phyloP scores from a whole-genome alignment of 2,888 invertebrate genomes.

The Temnothorax unifasciatus region DNA sequence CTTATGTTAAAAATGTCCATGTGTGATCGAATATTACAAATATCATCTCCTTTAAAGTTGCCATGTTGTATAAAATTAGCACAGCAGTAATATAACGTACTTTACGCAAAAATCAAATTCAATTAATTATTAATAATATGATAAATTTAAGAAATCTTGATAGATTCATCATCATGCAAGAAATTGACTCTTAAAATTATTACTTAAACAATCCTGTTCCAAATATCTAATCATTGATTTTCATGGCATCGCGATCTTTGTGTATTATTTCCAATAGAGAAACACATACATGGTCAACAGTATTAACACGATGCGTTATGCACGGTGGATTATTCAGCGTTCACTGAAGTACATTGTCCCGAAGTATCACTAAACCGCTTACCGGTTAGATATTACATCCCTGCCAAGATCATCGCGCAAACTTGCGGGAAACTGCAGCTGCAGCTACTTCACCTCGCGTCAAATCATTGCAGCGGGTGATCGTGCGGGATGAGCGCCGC shows the following conservation, averaged over 20 bases:
- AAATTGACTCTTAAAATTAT: background rate
- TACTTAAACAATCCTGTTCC: background rate
- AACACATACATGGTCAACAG: constrained; percentile 58
- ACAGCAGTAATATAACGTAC: background rate
- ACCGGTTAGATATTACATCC: constrained; percentile 72
- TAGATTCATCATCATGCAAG: background rate
- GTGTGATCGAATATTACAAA: constrained; percentile 15
- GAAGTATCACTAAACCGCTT: constrained; percentile 67
- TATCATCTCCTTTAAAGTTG: background rate
- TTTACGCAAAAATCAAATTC: background rate
- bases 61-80: background rate
- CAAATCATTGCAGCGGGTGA: constrained; percentile 54
- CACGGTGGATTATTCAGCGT: constrained; percentile 68
- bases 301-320: constrained; percentile 64
- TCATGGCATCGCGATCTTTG: constrained; percentile 21
- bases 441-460: constrained; percentile 61
- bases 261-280: constrained; percentile 55
- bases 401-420: constrained; percentile 74
- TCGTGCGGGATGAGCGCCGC: constrained; percentile 28
- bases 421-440: constrained; percentile 70
- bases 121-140: background rate
- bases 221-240: background rate
- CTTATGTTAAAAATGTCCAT: background rate
- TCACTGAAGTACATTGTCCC: constrained; percentile 61
- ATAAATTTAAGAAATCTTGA: background rate